Evolutionary conservation across 92 coral and sea anemone species (phyloP), one percentile per base, ranked within the genome.

Genomic region (Parazoanthus swiftii): DNA sequence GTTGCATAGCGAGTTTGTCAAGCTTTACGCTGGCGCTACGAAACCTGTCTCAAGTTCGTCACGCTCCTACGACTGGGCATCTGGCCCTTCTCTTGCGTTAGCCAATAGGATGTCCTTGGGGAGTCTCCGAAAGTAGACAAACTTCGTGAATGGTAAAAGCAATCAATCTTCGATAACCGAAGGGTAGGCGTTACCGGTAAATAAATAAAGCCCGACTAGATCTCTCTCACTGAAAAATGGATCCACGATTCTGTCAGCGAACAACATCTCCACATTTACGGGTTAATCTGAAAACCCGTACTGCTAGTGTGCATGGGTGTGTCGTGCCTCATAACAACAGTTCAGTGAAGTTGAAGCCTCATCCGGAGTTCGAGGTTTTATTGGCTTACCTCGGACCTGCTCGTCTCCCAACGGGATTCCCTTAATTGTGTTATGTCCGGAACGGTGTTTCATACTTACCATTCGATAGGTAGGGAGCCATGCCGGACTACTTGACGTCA

Each of bases 401-500:
- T 26, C 70, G 81, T 2, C 85, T 86, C 54, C 89, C 91, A 42
- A 84, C 74, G 77, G 90, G 86, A 8, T 79, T 58, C 58, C 85
- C 90, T 56, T 29, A 29, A 29, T 29, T 88, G 86, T 65, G 77
- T 54, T 80, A 43, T 86, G 14, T 89, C 42, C 73, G 88, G 90
- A 80, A 86, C 90, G 18, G 93, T 91, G 91, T 91, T 89, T 81
- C 91, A 91, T 35, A 78, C 88, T 46, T 39, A n/a, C 81, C 38
- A 91, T 74, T 88, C 76, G 8, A 85, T 6, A 3, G 94, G 91
- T 76, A 29, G 33, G 42, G 42, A 39, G 94, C 92, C 86, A 63
- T 29, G 33, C 33, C 33, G 33, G 33, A 29, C 33, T 29, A 29
- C 33, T 29, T 29, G 33, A 29, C 33, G 33, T 29, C 33, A 29